A percentile compares a stretch with the other conserved stretches of the same genome.
phyloP scores from a whole-genome alignment of 2,888 invertebrate species.

The Camponotus fellah region DNA sequence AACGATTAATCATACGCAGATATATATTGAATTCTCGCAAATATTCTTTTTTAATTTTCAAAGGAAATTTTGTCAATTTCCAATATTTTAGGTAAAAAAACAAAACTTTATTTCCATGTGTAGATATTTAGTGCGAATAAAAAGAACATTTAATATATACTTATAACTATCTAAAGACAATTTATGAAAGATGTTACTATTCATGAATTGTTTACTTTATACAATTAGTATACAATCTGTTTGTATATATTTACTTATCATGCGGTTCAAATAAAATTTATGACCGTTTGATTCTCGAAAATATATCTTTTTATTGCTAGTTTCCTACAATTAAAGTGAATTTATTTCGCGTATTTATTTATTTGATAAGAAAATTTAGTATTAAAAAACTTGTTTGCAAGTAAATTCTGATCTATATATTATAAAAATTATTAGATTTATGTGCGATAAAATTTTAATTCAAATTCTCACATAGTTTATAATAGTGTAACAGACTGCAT shows the following conservation, averaged over 20 bases:
- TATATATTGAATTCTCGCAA: not conserved
- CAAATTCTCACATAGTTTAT: conserved; percentile 38
- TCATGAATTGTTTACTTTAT: not conserved
- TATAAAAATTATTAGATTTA: conserved; percentile 55
- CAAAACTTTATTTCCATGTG: not conserved
- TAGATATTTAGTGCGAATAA: not conserved
- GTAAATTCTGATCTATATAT: not conserved
- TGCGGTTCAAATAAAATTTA: not conserved
- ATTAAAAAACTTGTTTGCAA: not conserved
- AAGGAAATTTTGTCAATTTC: not conserved
- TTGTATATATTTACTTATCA: not conserved
- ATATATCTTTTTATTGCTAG: not conserved
- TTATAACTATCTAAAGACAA: not conserved
- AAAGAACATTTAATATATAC: not conserved
- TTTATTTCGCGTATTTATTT: not conserved
- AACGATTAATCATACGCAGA: not conserved
- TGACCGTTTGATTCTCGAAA: not conserved
- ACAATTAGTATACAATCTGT: not conserved
- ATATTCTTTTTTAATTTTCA: not conserved
- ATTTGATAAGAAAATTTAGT: not conserved
- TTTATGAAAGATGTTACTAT: not conserved
- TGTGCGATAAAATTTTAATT: conserved; percentile 51
- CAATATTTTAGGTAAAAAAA: not conserved
- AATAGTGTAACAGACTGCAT: not conserved
- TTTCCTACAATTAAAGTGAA: not conserved